phyloP scores from a whole-genome alignment of 53 echinoderm and acorn worm species.

The Holothuria leucospilota region DNA sequence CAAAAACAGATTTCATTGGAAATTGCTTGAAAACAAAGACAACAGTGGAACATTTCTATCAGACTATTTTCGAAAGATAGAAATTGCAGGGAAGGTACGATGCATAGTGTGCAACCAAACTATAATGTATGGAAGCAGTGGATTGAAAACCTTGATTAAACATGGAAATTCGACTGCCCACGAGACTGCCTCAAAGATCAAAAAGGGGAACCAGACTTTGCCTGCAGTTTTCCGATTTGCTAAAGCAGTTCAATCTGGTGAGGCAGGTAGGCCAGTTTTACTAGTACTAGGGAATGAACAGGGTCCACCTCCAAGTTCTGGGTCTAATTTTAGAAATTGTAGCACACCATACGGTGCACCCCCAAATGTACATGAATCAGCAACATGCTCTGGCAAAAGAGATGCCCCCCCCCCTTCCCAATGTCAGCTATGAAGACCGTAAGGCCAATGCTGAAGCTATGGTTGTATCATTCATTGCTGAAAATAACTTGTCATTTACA shows the following conservation, averaged over 20 bases:
- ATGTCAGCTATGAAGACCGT: constrained; percentile 44
- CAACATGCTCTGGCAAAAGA: constrained; percentile 58
- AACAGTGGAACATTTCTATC: constrained; percentile 39
- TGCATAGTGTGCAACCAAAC: constrained; percentile 54
- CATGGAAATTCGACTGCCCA: constrained; percentile 56
- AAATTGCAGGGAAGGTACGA: constrained; percentile 50
- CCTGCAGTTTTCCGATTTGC: constrained; percentile 51
- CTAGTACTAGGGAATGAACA: no score
- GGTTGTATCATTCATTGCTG: constrained; percentile 31
- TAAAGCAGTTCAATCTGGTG: constrained; percentile 61
- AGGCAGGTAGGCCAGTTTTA: constrained; percentile 59
- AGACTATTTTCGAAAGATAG: constrained; percentile 47
- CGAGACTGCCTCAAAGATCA: constrained; percentile 41
- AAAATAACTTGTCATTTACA: constrained; percentile 24
- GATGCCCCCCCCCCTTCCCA: constrained; percentile 62
- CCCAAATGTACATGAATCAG: constrained; percentile 55
- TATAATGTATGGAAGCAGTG: constrained; percentile 49
- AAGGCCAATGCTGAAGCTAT: constrained; percentile 38
- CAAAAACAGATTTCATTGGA: constrained; percentile 36
- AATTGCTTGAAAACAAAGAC: constrained; percentile 17
- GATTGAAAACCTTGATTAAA: constrained; percentile 49
- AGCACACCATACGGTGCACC: constrained; percentile 49
- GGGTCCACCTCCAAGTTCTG: no score
- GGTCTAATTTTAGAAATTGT: constrained; percentile 2
- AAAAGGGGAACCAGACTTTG: constrained; percentile 46